Conservation (phyloP, 2,888 invertebrate genomes). For the Labia minor region DNA sequence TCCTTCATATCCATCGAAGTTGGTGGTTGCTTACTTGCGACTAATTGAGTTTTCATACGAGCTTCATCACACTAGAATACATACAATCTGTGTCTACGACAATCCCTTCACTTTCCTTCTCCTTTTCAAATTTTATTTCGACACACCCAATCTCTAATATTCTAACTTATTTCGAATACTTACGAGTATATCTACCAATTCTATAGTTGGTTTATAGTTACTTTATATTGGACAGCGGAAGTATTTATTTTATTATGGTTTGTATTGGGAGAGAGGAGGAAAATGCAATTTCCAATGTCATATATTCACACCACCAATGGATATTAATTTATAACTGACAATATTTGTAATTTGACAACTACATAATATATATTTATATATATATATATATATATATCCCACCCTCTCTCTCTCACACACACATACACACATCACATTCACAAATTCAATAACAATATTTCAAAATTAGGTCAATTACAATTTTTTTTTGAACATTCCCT, state of each 20-base stretch:
- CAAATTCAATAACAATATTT: not conserved
- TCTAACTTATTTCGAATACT: not conserved
- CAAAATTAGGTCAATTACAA: not conserved
- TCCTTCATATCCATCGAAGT: not conserved
- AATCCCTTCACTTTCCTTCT: too few relatives aligned
- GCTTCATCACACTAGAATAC: not conserved
- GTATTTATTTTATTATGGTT: too few relatives aligned
- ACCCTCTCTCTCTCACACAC: too few relatives aligned
- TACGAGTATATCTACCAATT: not conserved
- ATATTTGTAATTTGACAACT: not conserved
- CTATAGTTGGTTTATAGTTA: too few relatives aligned
- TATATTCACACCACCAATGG: not conserved
- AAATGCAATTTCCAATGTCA: not conserved
- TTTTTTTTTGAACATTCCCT: too few relatives aligned
- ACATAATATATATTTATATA: too few relatives aligned
- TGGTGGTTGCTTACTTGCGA: not conserved
- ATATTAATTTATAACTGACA: not conserved
- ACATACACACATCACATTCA: too few relatives aligned
- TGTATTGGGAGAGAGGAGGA: too few relatives aligned
- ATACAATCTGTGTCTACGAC: not conserved
- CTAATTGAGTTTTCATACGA: slow-evolving; percentile 7
- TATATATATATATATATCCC: not conserved
- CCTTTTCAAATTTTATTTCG: too few relatives aligned
- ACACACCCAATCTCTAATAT: too few relatives aligned
- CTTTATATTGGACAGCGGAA: not conserved